These are phyloP conservation scores for Botrylloides violaceus DNA, from an alignment of 23 tunicate genomes.

Conservation along the genomic window DNA sequence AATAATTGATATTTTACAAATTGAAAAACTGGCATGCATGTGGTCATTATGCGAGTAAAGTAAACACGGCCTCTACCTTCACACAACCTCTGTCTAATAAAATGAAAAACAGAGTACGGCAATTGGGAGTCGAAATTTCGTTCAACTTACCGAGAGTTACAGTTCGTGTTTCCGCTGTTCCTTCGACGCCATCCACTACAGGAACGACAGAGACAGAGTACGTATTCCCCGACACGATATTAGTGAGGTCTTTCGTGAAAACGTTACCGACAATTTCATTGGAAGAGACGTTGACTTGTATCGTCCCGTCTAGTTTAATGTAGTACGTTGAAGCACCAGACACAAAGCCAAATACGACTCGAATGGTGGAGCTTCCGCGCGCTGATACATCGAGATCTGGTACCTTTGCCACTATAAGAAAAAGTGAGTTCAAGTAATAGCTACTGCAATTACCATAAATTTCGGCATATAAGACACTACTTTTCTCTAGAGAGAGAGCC, in stretches of 20 bases:
- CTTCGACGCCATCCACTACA: background rate
- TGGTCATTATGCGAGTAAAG: too few relatives aligned
- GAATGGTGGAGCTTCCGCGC: background rate
- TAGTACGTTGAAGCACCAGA: background rate
- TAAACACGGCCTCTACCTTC: too few relatives aligned
- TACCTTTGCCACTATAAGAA: background rate
- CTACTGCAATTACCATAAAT: too few relatives aligned
- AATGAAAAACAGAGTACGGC: too few relatives aligned
- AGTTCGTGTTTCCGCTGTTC: background rate
- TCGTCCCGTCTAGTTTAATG: background rate
- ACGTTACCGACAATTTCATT: background rate
- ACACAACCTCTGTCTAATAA: too few relatives aligned
- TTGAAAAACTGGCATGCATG: too few relatives aligned
- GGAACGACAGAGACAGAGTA: background rate
- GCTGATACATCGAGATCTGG: background rate
- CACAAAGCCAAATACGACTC: background rate
- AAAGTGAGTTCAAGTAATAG: too few relatives aligned
- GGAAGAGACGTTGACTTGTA: background rate
- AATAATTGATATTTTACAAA: too few relatives aligned
- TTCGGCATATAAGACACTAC: too few relatives aligned
- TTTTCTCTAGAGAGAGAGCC: too few relatives aligned
- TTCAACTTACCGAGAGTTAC: background rate
- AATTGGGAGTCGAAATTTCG: too few relatives aligned
- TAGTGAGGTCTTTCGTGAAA: constrained; percentile 1
- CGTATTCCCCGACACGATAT: background rate